A percentile compares a stretch with the other conserved stretches of the same genome.
These are phyloP conservation scores for Sebastes schlegelii DNA, from an alignment of 2,113 vertebrate species.

Conservation along the genomic window DNA sequence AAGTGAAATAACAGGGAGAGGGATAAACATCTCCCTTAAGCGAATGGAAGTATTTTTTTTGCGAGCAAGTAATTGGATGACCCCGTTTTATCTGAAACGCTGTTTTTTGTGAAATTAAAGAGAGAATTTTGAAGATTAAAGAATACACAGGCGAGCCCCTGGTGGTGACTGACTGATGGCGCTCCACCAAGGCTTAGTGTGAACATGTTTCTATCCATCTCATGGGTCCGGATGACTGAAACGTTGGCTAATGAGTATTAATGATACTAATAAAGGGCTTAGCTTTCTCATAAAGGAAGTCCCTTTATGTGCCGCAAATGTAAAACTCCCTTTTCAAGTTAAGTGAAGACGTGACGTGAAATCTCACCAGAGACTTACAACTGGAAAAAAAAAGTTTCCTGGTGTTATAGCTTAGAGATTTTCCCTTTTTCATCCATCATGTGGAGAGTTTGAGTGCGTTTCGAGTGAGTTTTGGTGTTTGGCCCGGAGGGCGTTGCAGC, in stretches of 20 bases:
- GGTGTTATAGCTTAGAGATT: conserved; percentile 25
- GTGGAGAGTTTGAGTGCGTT: conserved; percentile 50
- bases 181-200: conserved; percentile 11
- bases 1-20: conserved; percentile 34
- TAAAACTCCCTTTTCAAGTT: conserved; percentile 11
- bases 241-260: conserved; percentile 51
- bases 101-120: conserved; percentile 34
- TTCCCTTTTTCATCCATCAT: conserved; percentile 43
- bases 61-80: conserved; percentile 48
- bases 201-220: conserved; percentile 54
- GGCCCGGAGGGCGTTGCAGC: conserved; percentile 21
- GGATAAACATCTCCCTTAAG: conserved; percentile 50
- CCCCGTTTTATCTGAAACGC: conserved; percentile 48
- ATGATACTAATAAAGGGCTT: conserved; percentile 46
- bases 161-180: conserved; percentile 43
- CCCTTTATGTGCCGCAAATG: conserved; percentile 5
- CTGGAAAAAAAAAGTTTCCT: not conserved
- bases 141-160: conserved; percentile 23
- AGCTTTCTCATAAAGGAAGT: conserved; percentile 38
- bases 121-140: conserved; percentile 52
- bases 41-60: conserved; percentile 41
- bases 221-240: conserved; percentile 60
- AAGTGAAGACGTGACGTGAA: not conserved
- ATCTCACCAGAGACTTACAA: conserved; percentile 10
- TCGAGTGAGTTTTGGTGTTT: conserved; percentile 35